Evolutionary conservation across 2,797 vertebrate species (phyloP).

Genomic region (Bovichtus diacanthus): DNA sequence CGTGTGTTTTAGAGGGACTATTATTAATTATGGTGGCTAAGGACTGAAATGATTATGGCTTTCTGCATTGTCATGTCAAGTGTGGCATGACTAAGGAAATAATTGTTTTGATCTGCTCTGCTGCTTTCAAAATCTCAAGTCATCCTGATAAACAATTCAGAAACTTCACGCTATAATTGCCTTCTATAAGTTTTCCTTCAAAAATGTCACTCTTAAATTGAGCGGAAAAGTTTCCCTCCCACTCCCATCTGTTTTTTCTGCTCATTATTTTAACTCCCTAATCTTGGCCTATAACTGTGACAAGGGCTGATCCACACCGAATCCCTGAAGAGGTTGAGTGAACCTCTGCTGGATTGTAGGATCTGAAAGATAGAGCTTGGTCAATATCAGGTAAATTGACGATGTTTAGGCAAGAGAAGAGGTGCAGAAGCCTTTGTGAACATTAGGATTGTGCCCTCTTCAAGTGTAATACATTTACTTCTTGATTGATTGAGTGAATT

Average conservation of each 20-base stretch:
- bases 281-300: constrained; percentile 49
- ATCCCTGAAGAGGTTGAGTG: constrained; percentile 41
- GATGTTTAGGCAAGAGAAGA: constrained; percentile 31
- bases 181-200: constrained; percentile 56
- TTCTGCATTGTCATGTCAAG: constrained; percentile 76
- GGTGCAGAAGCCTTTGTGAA: constrained; percentile 24
- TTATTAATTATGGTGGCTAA: constrained; percentile 79
- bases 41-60: constrained; percentile 72
- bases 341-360: constrained; percentile 48
- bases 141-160: constrained; percentile 64
- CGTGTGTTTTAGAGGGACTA: constrained; percentile 68
- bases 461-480: constrained; percentile 6
- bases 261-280: constrained; percentile 60
- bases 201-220: constrained; percentile 53
- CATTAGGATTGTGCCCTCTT: constrained; percentile 22
- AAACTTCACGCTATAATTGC: constrained; percentile 61
- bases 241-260: constrained; percentile 28
- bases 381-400: constrained; percentile 51
- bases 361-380: constrained; percentile 36
- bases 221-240: constrained; percentile 50
- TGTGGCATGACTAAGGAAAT: constrained; percentile 78
- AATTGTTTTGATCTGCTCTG: constrained; percentile 81
- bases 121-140: constrained; percentile 69
- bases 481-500: constrained; percentile 21
- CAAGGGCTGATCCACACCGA: constrained; percentile 47